A percentile compares a stretch with the other conserved stretches of the same genome.
Conservation (phyloP, 2,113 vertebrate genomes). For the Hypocryptadius cinnamomeus region DNA sequence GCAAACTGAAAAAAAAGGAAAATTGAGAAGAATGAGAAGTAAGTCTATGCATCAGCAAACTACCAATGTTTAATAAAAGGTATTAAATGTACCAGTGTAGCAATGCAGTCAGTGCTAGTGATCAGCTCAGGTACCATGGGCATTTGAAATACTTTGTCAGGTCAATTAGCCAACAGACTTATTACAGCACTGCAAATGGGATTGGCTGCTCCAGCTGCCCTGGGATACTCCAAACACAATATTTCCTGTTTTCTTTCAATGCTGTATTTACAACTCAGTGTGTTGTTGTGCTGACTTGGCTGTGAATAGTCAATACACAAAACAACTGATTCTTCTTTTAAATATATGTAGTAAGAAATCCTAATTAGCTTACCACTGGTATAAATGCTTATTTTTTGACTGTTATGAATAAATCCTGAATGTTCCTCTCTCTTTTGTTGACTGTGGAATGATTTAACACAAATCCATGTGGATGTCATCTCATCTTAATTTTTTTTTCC, state of each 20-base stretch:
- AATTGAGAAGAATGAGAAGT: neutral
- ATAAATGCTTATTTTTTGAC: neutral
- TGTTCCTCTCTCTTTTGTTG: neutral
- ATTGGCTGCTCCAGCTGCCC: neutral
- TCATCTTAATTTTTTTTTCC: neutral
- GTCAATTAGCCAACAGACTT: neutral
- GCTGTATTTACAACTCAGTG: neutral
- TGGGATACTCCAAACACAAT: neutral
- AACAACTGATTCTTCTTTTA: neutral
- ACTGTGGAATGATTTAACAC: neutral
- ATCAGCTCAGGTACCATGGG: neutral
- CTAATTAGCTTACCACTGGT: neutral
- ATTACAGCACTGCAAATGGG: neutral
- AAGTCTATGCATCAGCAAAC: neutral
- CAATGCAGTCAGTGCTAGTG: neutral
- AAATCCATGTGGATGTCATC: neutral
- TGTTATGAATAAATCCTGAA: slow-evolving; percentile 5
- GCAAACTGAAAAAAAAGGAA: neutral
- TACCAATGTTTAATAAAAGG: neutral
- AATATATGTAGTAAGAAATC: neutral
- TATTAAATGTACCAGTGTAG: neutral
- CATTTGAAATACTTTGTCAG: neutral
- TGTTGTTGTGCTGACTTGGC: neutral
- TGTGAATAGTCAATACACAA: neutral
- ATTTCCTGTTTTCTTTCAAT: neutral